A percentile compares a stretch with the other conserved stretches of the same genome.
These are phyloP conservation scores for Syngnathoides biaculeatus DNA, from an alignment of 2,113 vertebrate genomes.

Conservation along the genomic window DNA sequence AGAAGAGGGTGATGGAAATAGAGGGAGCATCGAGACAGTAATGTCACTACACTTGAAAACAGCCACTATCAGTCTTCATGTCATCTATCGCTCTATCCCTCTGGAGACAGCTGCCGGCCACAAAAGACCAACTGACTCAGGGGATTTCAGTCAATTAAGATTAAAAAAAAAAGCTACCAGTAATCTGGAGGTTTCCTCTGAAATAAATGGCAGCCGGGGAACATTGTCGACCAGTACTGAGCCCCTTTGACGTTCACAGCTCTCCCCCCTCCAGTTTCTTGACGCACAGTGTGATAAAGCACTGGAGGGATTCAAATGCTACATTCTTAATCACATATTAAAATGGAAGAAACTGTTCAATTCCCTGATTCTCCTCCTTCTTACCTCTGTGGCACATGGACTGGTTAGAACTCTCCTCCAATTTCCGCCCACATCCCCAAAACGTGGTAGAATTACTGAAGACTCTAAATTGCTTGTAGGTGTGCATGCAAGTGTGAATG, in stretches of 20 bases:
- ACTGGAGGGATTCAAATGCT: not conserved
- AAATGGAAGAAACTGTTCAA: conserved; percentile 23
- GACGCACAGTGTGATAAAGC: not conserved
- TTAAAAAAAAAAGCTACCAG: conserved; percentile 22
- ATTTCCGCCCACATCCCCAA: too few species aligned
- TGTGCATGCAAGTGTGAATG: too few species aligned
- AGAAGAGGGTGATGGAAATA: conserved; percentile 63
- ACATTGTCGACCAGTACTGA: not conserved
- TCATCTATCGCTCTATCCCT: conserved; percentile 59
- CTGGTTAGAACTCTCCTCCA: too few species aligned
- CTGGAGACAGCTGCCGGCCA: conserved; percentile 27
- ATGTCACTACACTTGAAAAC: conserved; percentile 70
- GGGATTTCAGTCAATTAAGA: conserved; percentile 21
- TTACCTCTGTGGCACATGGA: too few species aligned
- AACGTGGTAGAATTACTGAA: too few species aligned
- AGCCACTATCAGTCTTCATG: conserved; percentile 61
- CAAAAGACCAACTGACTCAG: conserved; percentile 22
- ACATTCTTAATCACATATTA: conserved; percentile 21
- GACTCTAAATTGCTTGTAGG: too few species aligned
- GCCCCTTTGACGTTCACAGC: not conserved
- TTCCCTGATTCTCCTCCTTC: conserved; percentile 12
- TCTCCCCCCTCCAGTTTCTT: not conserved
- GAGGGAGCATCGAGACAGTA: conserved; percentile 59
- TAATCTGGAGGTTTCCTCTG: not conserved
- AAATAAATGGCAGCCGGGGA: not conserved